Evolutionary conservation across 2,888 invertebrate species (phyloP), one percentile per base, ranked within the genome.

Genomic region (Orchesella flavescens): DNA sequence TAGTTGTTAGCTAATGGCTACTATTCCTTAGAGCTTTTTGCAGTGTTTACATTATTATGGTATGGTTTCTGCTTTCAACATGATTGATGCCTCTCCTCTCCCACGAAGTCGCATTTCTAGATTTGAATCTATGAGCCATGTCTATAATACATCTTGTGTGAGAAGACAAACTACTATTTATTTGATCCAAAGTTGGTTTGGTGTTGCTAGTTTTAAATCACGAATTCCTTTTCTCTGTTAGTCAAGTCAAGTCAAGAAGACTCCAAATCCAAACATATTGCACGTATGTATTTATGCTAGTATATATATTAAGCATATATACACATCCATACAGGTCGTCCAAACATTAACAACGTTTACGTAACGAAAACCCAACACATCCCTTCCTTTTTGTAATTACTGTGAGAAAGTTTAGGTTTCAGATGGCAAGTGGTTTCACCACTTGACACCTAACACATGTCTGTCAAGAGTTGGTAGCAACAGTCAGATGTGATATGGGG

Each of bases 351-450:
- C 34, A 34, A 34, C 34, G 1, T 23, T 21, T 68, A 1, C 13
- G 49, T 49, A 68, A 3, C 13, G 65, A 65, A 13, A 21, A 13
- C 19, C 21, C 19, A 13, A 49, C 23, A 49, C 53, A n/a, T 53
- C 19, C 49, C 57, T 63, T 72, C 71, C 15, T 72, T 79, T 79
- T 63, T 80, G 72, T 84, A 84, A 84, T 84, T 84, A 84, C 84
- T 84, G 81, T 81, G 81, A 84, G 81, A 84, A 84, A 77, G 81
- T 81, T 84, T 84, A 57, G 81, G 84, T 81, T 84, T 75, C 68
- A 74, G 75, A 83, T 85, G 83, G 79, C 85, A 85, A 83, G 85
- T 83, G 85, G 85, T 83, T 82, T 82, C 69, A 74, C 78, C 82
- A 85, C 83, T 85, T 83, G 85, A 85, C 79, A 83, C 79, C 72